Evolutionary conservation across 2,113 vertebrate genomes (phyloP), one percentile per base, ranked within the genome.

Genomic region (Erythrolamprus reginae): DNA sequence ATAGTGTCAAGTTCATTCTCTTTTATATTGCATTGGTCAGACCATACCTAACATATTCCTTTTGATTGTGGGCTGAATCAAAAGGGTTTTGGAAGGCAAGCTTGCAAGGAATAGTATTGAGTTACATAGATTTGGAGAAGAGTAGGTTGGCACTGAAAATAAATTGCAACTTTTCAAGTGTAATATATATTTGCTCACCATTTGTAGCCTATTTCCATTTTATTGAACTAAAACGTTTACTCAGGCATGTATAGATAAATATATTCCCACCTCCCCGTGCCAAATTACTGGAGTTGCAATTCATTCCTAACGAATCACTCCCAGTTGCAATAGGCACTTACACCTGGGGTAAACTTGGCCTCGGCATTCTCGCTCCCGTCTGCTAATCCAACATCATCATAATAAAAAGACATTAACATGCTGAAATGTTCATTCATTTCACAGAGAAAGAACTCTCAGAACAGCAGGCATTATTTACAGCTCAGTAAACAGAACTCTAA

Each of bases 401-500:
- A 17, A 91, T 45, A 24, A 61, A 61, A 58, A 82, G 56, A 26
- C 3, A 89, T 33, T 84, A 88, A 38, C 89, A 50, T 91, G 5
- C 55, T 90, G 86, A 92, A 92, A 83, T 90, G 9, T 23, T 89
- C 13, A 51, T 84, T 84, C 42, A 24, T 89, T 93, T 88, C 77
- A 86, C 45, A 77, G 0, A 89, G 89, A 91, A 84, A 90, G 28
- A 84, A 65, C 47, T 33, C 8, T 92, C 50, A 90, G 26, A 33
- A 84, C 33, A 33, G 2, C 77, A 90, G 42, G 21, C 58, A 56
- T 93, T 89, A 90, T 86, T 93, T 89, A 93, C 87, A 92, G 47
- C 58, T 93, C 91, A 89, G 53, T 61, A 93, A 38, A n/a, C 61
- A 92, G 51, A 65, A 51, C 65, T 50, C n/a, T 70, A 90, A 51